Conservation (phyloP, 1,140 invertebrate species). For the Saccostrea glomerata region DNA sequence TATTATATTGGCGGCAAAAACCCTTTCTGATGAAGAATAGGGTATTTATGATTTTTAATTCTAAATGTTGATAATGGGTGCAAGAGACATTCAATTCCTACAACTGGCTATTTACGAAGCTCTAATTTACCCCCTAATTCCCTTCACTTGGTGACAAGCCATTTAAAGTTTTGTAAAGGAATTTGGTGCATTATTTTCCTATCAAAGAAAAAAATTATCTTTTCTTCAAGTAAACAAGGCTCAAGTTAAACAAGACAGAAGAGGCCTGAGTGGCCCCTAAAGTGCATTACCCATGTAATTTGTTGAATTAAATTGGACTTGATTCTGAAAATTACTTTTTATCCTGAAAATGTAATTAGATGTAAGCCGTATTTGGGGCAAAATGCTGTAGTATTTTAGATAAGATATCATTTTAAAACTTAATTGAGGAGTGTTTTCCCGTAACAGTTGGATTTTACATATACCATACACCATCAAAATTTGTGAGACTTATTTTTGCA, state of each 20-base stretch:
- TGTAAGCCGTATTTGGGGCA: no score
- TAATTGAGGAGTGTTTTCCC: no score
- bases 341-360: no score
- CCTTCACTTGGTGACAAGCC: not conserved
- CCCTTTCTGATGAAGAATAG: not conserved
- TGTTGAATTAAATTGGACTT: no score
- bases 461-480: no score
- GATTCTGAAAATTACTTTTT: no score
- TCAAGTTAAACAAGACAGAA: not conserved
- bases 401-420: no score
- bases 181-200: not conserved
- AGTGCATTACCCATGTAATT: no score
- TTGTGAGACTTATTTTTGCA: no score
- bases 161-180: conserved; percentile 12
- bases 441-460: no score
- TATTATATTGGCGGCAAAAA: not conserved
- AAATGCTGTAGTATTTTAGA: no score
- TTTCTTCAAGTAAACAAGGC: not conserved
- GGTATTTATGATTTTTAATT: conserved; percentile 6
- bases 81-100: not conserved
- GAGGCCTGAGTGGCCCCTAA: not conserved
- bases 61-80: not conserved
- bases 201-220: not conserved
- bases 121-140: not conserved
- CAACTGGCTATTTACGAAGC: not conserved